Conservation (phyloP, 1,140 invertebrate genomes). For the Pseudomyrmex sp. region DNA sequence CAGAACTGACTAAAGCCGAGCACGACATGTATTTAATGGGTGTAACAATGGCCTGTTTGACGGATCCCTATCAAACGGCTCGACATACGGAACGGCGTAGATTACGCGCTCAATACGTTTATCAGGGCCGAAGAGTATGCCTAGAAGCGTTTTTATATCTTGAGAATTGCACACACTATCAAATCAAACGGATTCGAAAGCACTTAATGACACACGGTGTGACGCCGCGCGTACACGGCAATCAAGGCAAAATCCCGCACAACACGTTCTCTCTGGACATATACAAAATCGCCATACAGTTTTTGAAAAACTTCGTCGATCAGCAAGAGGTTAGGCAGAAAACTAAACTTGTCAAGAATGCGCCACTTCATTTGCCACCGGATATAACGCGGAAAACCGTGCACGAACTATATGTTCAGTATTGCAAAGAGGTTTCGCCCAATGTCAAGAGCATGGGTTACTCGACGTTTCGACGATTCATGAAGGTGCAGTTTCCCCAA, state of each 20-base stretch:
- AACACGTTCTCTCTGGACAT: constrained; percentile 92
- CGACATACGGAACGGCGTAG: constrained; percentile 90
- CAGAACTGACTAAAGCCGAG: constrained; percentile 91
- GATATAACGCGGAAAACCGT: constrained; percentile 90
- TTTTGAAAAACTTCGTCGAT: constrained; percentile 90
- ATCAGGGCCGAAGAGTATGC: constrained; percentile 91
- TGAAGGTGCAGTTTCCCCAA: constrained; percentile 93
- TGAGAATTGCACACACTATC: constrained; percentile 93
- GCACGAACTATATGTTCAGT: constrained; percentile 90
- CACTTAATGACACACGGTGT: constrained; percentile 92
- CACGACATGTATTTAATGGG: constrained; percentile 91
- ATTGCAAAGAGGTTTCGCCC: constrained; percentile 88
- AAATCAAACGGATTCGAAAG: constrained; percentile 91
- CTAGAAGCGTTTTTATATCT: constrained; percentile 92
- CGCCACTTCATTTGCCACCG: constrained; percentile 88
- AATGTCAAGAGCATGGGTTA: constrained; percentile 91
- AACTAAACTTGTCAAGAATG: constrained; percentile 82
- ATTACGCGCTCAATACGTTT: constrained; percentile 90
- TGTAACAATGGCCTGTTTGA: constrained; percentile 91
- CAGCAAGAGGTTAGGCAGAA: constrained; percentile 85
- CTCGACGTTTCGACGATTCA: constrained; percentile 91
- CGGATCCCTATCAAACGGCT: constrained; percentile 90
- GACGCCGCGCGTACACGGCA: constrained; percentile 91
- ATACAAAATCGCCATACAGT: constrained; percentile 91
- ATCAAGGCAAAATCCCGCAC: constrained; percentile 92